Conservation (phyloP, 2,797 vertebrate species). For the Peromyscus nudipes region DNA sequence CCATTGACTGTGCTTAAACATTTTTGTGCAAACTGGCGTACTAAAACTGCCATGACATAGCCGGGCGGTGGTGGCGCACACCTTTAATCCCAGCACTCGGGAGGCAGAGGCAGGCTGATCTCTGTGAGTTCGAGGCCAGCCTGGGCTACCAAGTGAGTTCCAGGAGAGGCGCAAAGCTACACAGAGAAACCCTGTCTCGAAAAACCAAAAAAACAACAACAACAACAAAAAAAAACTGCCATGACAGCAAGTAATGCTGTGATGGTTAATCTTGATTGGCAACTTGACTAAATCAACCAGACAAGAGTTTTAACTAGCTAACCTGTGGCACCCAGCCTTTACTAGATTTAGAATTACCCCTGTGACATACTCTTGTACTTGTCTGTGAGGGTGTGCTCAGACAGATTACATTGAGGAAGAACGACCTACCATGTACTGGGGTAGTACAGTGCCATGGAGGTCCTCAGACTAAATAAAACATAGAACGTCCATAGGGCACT, state of each 20-base stretch:
- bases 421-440: no score
- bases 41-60: not conserved
- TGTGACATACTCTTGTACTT: not conserved
- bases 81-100: no score
- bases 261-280: not conserved
- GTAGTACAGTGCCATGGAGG: accelerated
- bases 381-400: no score
- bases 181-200: no score
- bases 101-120: no score
- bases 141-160: no score
- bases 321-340: not conserved
- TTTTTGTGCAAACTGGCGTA: not conserved
- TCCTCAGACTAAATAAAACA: not conserved
- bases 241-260: accelerated
- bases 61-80: no score
- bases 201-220: no score
- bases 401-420: not conserved
- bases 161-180: no score
- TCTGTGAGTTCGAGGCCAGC: no score
- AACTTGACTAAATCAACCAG: not conserved
- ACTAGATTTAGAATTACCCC: not conserved
- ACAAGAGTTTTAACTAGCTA: not conserved
- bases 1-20: not conserved
- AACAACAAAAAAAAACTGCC: no score
- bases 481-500: not conserved